Conservation (phyloP, 2,888 invertebrate species). For the Eurois occulta region DNA sequence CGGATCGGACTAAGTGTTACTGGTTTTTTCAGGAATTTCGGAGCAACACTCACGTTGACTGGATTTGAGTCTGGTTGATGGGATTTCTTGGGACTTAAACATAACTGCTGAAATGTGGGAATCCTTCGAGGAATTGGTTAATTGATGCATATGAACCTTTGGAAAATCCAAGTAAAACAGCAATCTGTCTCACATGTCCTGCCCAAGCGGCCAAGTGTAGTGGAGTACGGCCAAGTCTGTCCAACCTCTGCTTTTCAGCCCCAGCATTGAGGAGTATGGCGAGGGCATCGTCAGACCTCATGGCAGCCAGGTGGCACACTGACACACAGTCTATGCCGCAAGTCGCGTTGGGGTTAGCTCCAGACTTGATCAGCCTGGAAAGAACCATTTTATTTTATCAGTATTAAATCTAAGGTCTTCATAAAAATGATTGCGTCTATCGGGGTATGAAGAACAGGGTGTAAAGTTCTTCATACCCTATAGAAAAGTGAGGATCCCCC, state of each 20-base stretch:
- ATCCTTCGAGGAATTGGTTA: neutral
- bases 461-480: neutral
- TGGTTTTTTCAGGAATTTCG: neutral
- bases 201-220: conserved; percentile 82
- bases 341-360: conserved; percentile 70
- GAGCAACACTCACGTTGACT: neutral
- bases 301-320: conserved; percentile 78
- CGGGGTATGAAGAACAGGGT: neutral
- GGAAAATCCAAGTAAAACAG: conserved; percentile 70
- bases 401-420: neutral
- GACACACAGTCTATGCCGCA: conserved; percentile 67
- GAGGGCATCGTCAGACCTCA: conserved; percentile 75
- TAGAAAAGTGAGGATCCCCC: neutral
- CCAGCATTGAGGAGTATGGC: conserved; percentile 73
- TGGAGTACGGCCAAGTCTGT: conserved; percentile 80
- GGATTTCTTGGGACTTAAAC: neutral
- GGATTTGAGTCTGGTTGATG: neutral
- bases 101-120: neutral
- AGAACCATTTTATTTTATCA: neutral
- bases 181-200: conserved; percentile 75
- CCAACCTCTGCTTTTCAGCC: conserved; percentile 72
- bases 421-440: neutral
- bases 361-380: conserved; percentile 69
- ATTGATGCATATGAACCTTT: conserved; percentile 62
- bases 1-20: neutral